These are phyloP conservation scores for Lordiphosa andalusiaca DNA, from an alignment of 2,888 invertebrate species.

Conservation along the genomic window DNA sequence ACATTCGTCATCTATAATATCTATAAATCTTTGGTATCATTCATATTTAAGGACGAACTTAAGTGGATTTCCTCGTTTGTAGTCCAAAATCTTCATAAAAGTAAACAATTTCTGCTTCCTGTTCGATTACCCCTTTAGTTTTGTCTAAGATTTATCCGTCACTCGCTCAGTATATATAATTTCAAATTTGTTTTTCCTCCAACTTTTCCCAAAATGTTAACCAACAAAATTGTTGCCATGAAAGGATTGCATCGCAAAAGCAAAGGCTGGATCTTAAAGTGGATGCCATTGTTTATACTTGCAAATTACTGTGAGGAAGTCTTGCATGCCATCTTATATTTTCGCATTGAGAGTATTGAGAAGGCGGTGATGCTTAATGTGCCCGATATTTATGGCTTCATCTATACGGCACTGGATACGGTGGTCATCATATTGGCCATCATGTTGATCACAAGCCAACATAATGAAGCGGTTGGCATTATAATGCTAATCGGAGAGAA, in stretches of 20 bases:
- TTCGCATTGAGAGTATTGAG: background rate
- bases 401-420: slow-evolving; percentile 22
- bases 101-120: too few relatives aligned
- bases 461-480: slow-evolving; percentile 12
- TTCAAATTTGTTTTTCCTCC: background rate
- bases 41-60: too few relatives aligned
- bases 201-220: background rate
- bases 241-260: background rate
- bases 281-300: slow-evolving; percentile 24
- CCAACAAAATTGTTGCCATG: background rate
- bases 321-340: background rate
- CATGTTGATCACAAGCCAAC: background rate
- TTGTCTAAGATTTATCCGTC: background rate
- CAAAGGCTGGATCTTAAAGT: background rate
- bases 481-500: slow-evolving; percentile 29
- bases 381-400: slow-evolving; percentile 1
- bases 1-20: too few relatives aligned
- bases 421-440: background rate
- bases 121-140: too few relatives aligned
- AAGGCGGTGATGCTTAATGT: slow-evolving; percentile 18
- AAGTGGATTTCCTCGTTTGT: too few relatives aligned
- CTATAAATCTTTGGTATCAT: too few relatives aligned
- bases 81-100: too few relatives aligned
- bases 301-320: slow-evolving; percentile 12
- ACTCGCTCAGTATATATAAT: too few relatives aligned